Conservation (phyloP, 2,797 vertebrate genomes). For the Melopsittacus undulatus region DNA sequence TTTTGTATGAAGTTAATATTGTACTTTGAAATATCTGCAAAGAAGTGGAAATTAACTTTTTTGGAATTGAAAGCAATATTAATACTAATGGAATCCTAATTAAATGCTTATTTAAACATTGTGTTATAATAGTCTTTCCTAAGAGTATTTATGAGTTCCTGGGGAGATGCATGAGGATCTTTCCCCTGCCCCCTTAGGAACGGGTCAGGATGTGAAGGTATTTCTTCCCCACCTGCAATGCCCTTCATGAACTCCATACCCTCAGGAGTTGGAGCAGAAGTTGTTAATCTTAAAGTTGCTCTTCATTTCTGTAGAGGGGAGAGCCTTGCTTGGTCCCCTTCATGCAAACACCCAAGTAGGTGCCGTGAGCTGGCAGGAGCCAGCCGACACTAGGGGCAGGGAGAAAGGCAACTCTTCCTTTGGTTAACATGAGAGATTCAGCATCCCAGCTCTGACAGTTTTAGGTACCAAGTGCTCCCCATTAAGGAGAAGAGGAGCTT, state of each 20-base stretch:
- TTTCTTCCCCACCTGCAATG: neutral
- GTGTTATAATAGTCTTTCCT: slow-evolving; percentile 70
- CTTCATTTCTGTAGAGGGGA: fast-evolving
- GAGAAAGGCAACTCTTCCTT: too few relatives aligned
- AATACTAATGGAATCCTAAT: slow-evolving; percentile 92
- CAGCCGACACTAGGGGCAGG: neutral
- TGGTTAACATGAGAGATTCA: neutral
- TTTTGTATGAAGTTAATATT: slow-evolving; percentile 96
- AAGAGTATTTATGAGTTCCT: neutral
- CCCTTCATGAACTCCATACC: neutral
- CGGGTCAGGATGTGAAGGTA: fast-evolving
- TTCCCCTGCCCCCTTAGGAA: neutral
- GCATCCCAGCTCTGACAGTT: neutral
- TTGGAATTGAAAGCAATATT: slow-evolving; percentile 97
- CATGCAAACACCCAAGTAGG: neutral
- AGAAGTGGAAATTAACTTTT: slow-evolving; percentile 88
- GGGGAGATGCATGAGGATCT: neutral
- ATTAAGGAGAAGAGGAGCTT: neutral
- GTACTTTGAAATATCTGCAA: slow-evolving; percentile 86
- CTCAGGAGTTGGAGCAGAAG: neutral
- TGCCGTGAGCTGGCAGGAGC: neutral
- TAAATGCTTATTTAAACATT: slow-evolving; percentile 84
- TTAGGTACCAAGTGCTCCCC: neutral
- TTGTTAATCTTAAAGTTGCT: neutral
- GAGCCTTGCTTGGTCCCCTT: fast-evolving